A percentile compares a stretch with the other conserved stretches of the same genome.
These are phyloP conservation scores for Cercopithecus mona DNA, from an alignment of 2,113 vertebrate genomes.

Conservation along the genomic window DNA sequence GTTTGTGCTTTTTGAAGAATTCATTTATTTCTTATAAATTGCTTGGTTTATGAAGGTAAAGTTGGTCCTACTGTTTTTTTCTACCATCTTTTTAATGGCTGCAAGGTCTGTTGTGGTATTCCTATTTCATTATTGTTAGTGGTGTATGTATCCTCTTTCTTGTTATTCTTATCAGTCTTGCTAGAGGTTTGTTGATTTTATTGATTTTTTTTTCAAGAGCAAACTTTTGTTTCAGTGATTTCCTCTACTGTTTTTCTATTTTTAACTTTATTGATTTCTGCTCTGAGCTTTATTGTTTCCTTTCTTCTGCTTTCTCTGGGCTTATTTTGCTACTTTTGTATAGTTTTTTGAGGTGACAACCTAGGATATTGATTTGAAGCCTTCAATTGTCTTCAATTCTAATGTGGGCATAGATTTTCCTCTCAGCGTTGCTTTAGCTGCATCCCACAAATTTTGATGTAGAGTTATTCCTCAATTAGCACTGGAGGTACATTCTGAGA, in stretches of 20 bases:
- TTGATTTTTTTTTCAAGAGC: not conserved
- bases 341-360: not conserved
- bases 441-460: not conserved
- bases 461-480: not conserved
- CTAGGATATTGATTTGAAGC: not conserved
- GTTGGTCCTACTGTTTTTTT: not conserved
- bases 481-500: not conserved
- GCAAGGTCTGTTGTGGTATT: not conserved
- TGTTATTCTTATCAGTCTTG: not conserved
- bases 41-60: not conserved
- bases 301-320: not conserved
- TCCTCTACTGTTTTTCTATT: not conserved
- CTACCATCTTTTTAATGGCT: not conserved
- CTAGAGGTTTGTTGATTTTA: not conserved
- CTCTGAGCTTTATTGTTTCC: not conserved
- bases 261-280: not conserved
- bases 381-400: not conserved
- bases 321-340: not conserved
- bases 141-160: not conserved
- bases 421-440: not conserved
- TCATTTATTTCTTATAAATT: not conserved
- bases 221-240: not conserved
- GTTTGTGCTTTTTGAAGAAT: not conserved
- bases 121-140: not conserved
- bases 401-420: not conserved